Percentiles rank a stretch among this genome's conserved stretches.
Conservation (phyloP, 2,888 invertebrate species). For the Orthonevra nobilis region DNA sequence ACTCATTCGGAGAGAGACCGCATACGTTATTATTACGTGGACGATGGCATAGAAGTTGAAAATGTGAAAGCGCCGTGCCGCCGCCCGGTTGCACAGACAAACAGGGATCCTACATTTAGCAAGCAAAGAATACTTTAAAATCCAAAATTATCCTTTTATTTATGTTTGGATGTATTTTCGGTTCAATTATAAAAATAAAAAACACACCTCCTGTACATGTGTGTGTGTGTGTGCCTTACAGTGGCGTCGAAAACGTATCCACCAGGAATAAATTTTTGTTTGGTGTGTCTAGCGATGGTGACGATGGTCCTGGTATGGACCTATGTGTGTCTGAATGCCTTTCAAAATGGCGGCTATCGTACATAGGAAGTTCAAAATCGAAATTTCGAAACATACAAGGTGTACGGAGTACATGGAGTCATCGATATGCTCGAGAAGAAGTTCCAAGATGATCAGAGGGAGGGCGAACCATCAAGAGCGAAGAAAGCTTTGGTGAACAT, state of each 20-base stretch:
- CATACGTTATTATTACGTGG: not conserved
- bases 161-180: slow-evolving; percentile 64
- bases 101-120: slow-evolving; percentile 67
- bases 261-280: too few relatives aligned
- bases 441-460: too few relatives aligned
- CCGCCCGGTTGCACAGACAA: too few relatives aligned
- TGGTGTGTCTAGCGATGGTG: too few relatives aligned
- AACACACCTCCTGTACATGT: slow-evolving; percentile 52
- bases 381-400: not conserved
- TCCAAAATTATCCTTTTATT: slow-evolving; percentile 71
- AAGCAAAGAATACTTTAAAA: slow-evolving; percentile 60
- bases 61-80: slow-evolving; percentile 39
- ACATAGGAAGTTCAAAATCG: slow-evolving; percentile 55
- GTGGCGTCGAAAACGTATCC: too few relatives aligned
- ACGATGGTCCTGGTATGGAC: slow-evolving; percentile 11
- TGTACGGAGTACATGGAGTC: slow-evolving; percentile 7
- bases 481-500: not conserved
- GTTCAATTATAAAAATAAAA: slow-evolving; percentile 70
- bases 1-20: slow-evolving; percentile 16
- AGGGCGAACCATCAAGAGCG: slow-evolving; percentile 15
- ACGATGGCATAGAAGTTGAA: slow-evolving; percentile 50
- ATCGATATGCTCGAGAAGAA: slow-evolving; percentile 27
- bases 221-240: slow-evolving; percentile 1
- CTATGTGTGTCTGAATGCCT: too few relatives aligned
- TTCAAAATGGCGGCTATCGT: slow-evolving; percentile 15